Conservation (phyloP, 1,140 invertebrate species). For the Drosophila hydei region DNA sequence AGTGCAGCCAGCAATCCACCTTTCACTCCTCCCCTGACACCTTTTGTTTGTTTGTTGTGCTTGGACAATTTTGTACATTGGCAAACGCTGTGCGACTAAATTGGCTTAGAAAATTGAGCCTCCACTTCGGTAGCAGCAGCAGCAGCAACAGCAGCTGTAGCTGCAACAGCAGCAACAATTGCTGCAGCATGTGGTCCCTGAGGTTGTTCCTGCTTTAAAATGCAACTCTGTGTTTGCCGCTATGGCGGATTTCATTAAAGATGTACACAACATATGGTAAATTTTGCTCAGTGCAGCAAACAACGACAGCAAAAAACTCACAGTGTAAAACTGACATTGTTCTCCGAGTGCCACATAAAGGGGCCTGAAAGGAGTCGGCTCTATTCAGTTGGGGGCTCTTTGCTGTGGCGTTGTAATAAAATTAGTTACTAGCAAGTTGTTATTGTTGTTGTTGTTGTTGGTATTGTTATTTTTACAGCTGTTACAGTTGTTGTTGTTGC, state of each 20-base stretch:
- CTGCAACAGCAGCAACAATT: conserved; percentile 25
- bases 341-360: conserved; percentile 32
- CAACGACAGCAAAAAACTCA: conserved; percentile 59
- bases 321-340: conserved; percentile 79
- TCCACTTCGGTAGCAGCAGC: conserved; percentile 46
- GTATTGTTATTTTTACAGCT: conserved; percentile 22
- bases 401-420: conserved; percentile 64
- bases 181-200: conserved; percentile 6
- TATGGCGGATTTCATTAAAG: conserved; percentile 78
- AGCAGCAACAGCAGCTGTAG: conserved; percentile 18
- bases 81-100: conserved; percentile 62
- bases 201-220: conserved; percentile 60
- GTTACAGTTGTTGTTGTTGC: conserved; percentile 23
- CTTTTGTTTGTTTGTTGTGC: conserved; percentile 42
- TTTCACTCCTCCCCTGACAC: not conserved
- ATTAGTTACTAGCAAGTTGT: conserved; percentile 19
- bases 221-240: conserved; percentile 75
- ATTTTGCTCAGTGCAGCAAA: conserved; percentile 55
- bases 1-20: conserved; percentile 25
- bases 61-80: conserved; percentile 52
- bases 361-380: conserved; percentile 6
- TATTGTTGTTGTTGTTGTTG: conserved; percentile 27
- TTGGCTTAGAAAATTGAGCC: conserved; percentile 80
- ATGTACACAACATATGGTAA: conserved; percentile 80
- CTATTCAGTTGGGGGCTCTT: conserved; percentile 66